Conservation (phyloP, 1,140 invertebrate species). For the Papilio dardanus region DNA sequence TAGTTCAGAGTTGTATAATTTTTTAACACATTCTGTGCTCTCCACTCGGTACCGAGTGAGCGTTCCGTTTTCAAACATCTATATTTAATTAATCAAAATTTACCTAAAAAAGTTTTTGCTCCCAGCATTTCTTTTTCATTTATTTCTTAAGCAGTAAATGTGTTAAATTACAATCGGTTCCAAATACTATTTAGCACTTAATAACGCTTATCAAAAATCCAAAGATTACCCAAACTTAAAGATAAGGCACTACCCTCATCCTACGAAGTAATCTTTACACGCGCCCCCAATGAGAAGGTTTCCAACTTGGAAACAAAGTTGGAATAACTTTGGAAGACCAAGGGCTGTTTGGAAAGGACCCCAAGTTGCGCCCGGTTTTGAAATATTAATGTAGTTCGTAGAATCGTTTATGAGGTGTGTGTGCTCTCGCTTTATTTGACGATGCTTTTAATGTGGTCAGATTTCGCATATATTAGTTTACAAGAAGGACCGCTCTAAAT, state of each 20-base stretch:
- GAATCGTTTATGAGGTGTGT: slow-evolving; percentile 72
- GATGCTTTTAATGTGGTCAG: slow-evolving; percentile 25
- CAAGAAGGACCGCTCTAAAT: neutral
- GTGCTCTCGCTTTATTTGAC: slow-evolving; percentile 22
- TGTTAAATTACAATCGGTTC: too few relatives aligned
- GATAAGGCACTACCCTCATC: slow-evolving; percentile 66
- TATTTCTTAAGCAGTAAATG: too few relatives aligned
- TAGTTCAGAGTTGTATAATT: too few relatives aligned
- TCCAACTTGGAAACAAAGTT: slow-evolving; percentile 70
- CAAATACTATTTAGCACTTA: neutral
- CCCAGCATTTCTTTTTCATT: too few relatives aligned
- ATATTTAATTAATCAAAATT: too few relatives aligned
- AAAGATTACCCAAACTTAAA: slow-evolving; percentile 64
- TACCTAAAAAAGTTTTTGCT: too few relatives aligned
- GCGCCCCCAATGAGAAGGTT: slow-evolving; percentile 58
- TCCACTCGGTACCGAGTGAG: too few relatives aligned
- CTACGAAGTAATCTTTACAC: slow-evolving; percentile 73
- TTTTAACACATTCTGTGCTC: too few relatives aligned
- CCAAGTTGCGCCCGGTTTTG: slow-evolving; percentile 63
- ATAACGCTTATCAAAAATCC: slow-evolving; percentile 65
- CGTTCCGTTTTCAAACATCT: too few relatives aligned
- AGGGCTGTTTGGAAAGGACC: slow-evolving; percentile 82
- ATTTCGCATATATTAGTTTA: neutral
- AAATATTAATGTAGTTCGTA: slow-evolving; percentile 81
- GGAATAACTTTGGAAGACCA: slow-evolving; percentile 82